Conservation (phyloP, 2,888 invertebrate genomes). For the Dicycla oo region DNA sequence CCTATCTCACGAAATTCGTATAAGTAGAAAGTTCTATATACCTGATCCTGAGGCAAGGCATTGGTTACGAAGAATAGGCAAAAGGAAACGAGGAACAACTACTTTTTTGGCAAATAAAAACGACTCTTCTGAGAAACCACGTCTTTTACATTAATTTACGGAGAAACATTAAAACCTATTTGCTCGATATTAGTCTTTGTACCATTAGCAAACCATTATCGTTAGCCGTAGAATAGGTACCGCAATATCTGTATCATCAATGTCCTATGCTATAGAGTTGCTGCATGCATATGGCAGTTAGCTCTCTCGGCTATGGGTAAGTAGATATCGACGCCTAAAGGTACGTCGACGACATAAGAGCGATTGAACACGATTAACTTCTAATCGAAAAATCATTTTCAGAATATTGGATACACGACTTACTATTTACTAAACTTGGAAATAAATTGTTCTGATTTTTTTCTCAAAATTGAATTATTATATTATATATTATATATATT, state of each 20-base stretch:
- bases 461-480: too few species aligned
- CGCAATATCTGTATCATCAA: neutral
- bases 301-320: neutral
- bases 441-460: neutral
- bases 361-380: neutral
- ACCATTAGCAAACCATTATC: constrained; percentile 14
- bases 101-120: neutral
- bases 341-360: neutral
- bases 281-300: neutral
- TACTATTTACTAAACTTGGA: too few species aligned
- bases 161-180: neutral
- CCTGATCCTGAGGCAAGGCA: neutral
- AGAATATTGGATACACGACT: too few species aligned
- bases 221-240: neutral
- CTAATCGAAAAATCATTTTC: neutral
- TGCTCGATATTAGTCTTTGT: neutral
- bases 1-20: neutral
- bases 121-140: too few species aligned
- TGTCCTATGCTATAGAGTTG: neutral
- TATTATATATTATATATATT: too few species aligned
- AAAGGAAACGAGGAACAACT: neutral
- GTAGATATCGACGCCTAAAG: neutral
- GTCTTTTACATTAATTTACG: neutral
- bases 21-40: neutral
- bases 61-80: neutral